Evolutionary conservation across 2,113 vertebrate species (phyloP).

Genomic region (Platichthys stellatus): DNA sequence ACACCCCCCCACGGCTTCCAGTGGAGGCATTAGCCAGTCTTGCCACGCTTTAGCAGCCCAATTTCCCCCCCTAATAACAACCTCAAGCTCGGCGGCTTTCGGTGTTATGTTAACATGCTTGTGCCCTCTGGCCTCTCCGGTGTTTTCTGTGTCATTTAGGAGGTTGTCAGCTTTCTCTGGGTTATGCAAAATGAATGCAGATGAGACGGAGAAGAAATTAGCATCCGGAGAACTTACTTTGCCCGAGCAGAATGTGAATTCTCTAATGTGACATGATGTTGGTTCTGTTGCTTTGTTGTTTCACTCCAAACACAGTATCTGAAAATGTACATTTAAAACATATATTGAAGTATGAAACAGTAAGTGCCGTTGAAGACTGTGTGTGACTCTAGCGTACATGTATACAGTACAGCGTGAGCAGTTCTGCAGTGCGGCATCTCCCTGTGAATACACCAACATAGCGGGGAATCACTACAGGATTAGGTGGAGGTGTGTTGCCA

Average conservation of each 20-base stretch:
- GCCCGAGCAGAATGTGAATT: background rate
- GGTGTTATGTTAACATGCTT: slow-evolving; percentile 5
- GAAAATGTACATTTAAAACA: background rate
- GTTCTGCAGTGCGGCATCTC: no score
- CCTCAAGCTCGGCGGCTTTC: background rate
- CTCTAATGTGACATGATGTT: background rate
- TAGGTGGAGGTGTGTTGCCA: no score
- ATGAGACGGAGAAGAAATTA: background rate
- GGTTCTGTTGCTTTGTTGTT: background rate
- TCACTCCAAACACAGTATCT: background rate
- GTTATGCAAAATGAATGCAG: slow-evolving; percentile 14
- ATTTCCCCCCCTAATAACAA: background rate
- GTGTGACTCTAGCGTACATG: no score
- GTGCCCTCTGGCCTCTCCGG: background rate
- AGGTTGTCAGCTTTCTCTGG: slow-evolving; percentile 6
- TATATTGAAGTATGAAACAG: no score
- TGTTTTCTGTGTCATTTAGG: slow-evolving; percentile 4
- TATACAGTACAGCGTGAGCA: no score
- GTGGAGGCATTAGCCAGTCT: background rate
- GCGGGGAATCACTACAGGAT: no score
- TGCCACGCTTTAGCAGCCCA: background rate
- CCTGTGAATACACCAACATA: no score
- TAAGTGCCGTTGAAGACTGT: no score
- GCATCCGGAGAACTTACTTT: background rate
- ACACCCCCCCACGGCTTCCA: background rate